Evolutionary conservation across 2,797 vertebrate genomes (phyloP).

Genomic region (Brachymystax lenok): DNA sequence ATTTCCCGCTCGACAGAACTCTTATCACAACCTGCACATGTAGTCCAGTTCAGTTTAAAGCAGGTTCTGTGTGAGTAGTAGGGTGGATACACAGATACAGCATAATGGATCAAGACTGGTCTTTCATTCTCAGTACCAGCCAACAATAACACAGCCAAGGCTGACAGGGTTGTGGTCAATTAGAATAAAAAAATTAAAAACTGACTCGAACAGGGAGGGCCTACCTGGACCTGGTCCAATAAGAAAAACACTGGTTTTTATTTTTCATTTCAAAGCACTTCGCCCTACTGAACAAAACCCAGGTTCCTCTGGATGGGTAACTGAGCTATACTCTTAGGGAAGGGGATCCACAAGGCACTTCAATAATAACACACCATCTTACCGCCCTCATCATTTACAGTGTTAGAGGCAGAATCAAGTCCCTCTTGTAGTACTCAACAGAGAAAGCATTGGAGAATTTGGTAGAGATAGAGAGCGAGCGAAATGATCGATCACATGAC

Average conservation of each 20-base stretch:
- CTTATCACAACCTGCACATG: background rate
- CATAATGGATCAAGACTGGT: too few relatives aligned
- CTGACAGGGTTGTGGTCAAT: too few relatives aligned
- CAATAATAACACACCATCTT: constrained; percentile 26
- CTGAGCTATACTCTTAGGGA: background rate
- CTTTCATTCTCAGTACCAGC: constrained; percentile 9
- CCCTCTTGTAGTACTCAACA: background rate
- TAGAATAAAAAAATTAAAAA: background rate
- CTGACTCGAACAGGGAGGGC: background rate
- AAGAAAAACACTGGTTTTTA: constrained; percentile 38
- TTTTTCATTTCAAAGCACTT: background rate
- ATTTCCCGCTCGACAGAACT: background rate
- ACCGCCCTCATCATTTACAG: constrained; percentile 6
- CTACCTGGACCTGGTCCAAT: background rate
- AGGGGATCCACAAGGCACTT: constrained; percentile 44
- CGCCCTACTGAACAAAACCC: background rate
- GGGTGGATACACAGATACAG: constrained; percentile 7
- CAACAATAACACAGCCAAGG: background rate
- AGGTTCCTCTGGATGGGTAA: background rate
- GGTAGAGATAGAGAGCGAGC: background rate
- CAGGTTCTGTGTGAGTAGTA: background rate
- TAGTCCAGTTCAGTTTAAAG: background rate
- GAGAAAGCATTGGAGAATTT: background rate
- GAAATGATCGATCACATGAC: constrained; percentile 65
- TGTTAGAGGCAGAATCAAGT: background rate